Base-by-base conservation (phyloP, 2,888 invertebrate genomes). In the Hesperia comma region DNA sequence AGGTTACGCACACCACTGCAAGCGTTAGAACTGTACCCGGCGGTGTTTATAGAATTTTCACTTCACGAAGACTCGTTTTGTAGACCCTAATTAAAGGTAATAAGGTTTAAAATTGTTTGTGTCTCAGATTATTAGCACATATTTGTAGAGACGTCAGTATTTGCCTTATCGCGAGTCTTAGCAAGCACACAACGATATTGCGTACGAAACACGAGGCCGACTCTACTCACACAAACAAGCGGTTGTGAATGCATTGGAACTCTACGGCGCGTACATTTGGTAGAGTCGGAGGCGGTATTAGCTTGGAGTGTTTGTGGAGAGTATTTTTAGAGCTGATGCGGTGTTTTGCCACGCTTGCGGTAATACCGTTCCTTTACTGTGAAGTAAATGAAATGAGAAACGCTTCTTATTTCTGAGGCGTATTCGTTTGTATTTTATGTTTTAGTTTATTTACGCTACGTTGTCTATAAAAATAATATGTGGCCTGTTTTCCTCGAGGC, bases 301-400 rank as follows among this genome's bases (percentile, higher is more conserved):
- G 73, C 74, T 79, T 84, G 84, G 85, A 86, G 76, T 75, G 76
- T 70, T 70, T 74, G 75, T 73, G 76, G 68, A 71, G 80, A 77
- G 79, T 88, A 90, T 90, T 92, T 92, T 90, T 92, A 92, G 92
- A 87, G 82, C 81, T 90, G 92, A 91, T 90, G 86, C 79, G 81
- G 79, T 84, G 88, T 88, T 89, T 87, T 86, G 85, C 84, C 46
- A 62, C 70, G 70, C 70, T 64, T 68, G 70, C 71, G 69, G 71
- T 68, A 68, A 76, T 78, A 81, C 83, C 77, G 81, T 82, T 78
- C 71, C 72, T 77, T 80, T 77, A 78, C 75, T 74, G 80, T 74
- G 77, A 79, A 76, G 70, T 70, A 69, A 70, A 71, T 67, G 71
- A 69, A 70, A 71, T 67, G 71, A 61, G 68, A 62, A 56, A 68